These are phyloP conservation scores for Lepidochrysops patricia DNA, from an alignment of 2,888 invertebrate species.

Conservation along the genomic window DNA sequence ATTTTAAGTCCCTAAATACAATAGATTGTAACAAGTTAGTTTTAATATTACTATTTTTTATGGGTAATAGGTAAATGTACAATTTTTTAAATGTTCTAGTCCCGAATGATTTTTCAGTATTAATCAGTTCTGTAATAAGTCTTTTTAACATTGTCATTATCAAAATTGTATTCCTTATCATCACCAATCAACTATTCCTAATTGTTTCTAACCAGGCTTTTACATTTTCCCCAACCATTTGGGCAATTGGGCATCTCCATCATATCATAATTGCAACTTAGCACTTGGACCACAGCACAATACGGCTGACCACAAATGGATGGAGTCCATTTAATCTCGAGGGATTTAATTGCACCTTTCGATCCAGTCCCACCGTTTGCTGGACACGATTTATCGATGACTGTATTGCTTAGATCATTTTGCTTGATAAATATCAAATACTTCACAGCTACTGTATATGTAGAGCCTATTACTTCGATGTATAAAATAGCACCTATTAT, in stretches of 20 bases:
- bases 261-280: constrained; percentile 1
- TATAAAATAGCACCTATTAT: too few species aligned
- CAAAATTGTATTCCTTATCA: neutral
- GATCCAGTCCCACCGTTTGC: constrained; percentile 54
- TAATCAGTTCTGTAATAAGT: too few species aligned
- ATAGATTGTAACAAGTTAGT: too few species aligned
- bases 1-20: too few species aligned
- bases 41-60: too few species aligned
- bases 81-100: too few species aligned
- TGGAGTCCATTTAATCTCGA: constrained; percentile 64
- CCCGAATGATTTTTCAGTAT: too few species aligned
- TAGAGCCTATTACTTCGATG: too few species aligned
- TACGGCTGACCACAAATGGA: constrained; percentile 56
- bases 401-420: constrained; percentile 7
- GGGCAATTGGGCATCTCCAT: neutral
- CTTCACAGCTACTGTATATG: neutral
- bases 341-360: constrained; percentile 66
- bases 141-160: too few species aligned
- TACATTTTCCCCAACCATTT: neutral
- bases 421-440: constrained; percentile 7
- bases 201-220: too few species aligned
- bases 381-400: constrained; percentile 51
- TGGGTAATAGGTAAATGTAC: too few species aligned
- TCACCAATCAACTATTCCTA: neutral
- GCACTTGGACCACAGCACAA: constrained; percentile 24